phyloP scores from a whole-genome alignment of 2,797 vertebrate species.

The Gila robusta region DNA sequence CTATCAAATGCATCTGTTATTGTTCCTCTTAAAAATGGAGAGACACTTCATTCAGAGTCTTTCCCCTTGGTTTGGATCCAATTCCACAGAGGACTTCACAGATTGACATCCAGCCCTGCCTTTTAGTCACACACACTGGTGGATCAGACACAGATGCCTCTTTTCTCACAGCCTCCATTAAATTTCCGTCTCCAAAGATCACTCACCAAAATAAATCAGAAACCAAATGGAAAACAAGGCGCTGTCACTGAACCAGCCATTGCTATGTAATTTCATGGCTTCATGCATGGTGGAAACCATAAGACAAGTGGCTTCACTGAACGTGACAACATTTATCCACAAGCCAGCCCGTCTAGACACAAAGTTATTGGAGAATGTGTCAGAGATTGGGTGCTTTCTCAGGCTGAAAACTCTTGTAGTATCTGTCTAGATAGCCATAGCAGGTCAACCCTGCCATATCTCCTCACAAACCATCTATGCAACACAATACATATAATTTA shows the following conservation, averaged over 20 bases:
- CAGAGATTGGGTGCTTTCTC: not conserved
- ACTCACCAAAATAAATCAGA: conserved; percentile 42
- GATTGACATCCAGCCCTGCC: conserved; percentile 32
- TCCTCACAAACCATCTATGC: not conserved
- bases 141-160: conserved; percentile 18
- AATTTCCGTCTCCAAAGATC: conserved; percentile 21
- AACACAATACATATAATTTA: not conserved
- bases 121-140: conserved; percentile 39
- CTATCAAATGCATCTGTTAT: conserved; percentile 30
- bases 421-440: not conserved
- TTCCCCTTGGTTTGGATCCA: conserved; percentile 41
- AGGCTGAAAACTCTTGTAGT: conserved; percentile 1
- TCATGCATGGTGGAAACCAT: conserved; percentile 30
- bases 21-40: conserved; percentile 47
- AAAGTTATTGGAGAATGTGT: conserved; percentile 16
- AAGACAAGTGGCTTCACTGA: conserved; percentile 22
- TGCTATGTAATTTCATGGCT: conserved; percentile 33
- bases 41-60: conserved; percentile 41
- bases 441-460: not conserved
- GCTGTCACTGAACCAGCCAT: conserved; percentile 25
- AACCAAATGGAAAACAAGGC: conserved; percentile 36
- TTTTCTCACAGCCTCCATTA: conserved; percentile 19
- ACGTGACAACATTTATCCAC: conserved; percentile 34
- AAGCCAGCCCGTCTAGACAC: not conserved
- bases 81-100: conserved; percentile 42